Base-by-base conservation (phyloP, 2,797 vertebrate species). In the Neomorphus geoffroyi region DNA sequence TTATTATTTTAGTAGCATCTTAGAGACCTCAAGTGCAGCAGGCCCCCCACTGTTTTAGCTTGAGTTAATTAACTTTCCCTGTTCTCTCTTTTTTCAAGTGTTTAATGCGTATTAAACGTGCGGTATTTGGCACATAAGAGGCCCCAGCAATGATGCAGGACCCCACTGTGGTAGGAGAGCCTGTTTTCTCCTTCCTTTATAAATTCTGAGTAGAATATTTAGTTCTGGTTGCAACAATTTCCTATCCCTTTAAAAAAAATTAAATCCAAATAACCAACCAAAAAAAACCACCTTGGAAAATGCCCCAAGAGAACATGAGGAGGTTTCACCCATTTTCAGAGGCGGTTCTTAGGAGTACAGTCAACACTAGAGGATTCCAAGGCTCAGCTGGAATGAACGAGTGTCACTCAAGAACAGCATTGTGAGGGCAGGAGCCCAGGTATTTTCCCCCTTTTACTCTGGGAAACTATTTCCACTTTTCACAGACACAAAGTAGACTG, bases 1-100 rank as follows among this genome's bases (percentile, higher is more conserved):
- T 83, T 91, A n/a, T 80, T 88, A 75, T 80, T 93, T 78, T 22
- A 88, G 73, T 46, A 41, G 62, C 62, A 79, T 46, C 77, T 94
- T 58, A 45, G 85, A 94, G 88, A 54, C 51, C 60, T 72, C 33
- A 66, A 92, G 56, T 1, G 1, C 83, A 86, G 66, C 62, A 88
- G 77, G 43, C 66, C 69, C 32, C 86, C 88, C n/a, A 28, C 73
- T 86, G 86, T 21, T 91, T 91, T 87, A 91, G 51, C 64, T 18
- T 39, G 58, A 90, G 50, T 72, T 95, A 90, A 95, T 93, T 95
- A 86, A 86, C 54, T 72, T 92, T 87, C 67, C 66, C 60, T 70
- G 27, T 18, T 73, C 27, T 89, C 67, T 83, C 73, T 83, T 80
- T 80, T 90, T 85, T 69, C 67, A 39, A 62, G 64, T 66, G 60